Percentiles rank a stretch among this genome's conserved stretches.
phyloP scores from a whole-genome alignment of 2,888 invertebrate species.

The Amblyjoppa proteus region DNA sequence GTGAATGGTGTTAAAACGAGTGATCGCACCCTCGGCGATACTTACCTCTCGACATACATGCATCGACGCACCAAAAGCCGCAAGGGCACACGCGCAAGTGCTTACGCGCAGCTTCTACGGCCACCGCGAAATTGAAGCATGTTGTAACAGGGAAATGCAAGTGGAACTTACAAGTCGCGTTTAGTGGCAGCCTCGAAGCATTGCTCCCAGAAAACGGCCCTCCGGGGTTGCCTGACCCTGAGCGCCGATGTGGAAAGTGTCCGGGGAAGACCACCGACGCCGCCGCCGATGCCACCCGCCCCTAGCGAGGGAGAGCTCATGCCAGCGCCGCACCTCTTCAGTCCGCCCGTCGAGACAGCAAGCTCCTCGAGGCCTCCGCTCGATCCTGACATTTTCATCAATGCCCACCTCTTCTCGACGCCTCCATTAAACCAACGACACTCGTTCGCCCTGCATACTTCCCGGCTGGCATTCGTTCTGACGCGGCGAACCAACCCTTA shows the following conservation, averaged over 20 bases:
- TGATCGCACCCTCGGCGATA: not conserved
- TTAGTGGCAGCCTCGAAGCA: slow-evolving; percentile 91
- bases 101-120: not conserved
- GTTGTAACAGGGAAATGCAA: not conserved
- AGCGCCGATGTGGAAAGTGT: slow-evolving; percentile 93
- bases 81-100: not conserved
- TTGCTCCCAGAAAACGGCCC: slow-evolving; percentile 94
- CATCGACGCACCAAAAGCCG: not conserved
- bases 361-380: slow-evolving; percentile 80
- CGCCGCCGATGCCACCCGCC: slow-evolving; percentile 74
- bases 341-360: slow-evolving; percentile 70
- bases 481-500: slow-evolving; percentile 21
- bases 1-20: not conserved
- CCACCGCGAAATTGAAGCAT: not conserved
- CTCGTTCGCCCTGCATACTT: slow-evolving; percentile 23
- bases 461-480: slow-evolving; percentile 7
- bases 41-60: not conserved
- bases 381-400: slow-evolving; percentile 79
- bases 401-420: slow-evolving; percentile 49
- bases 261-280: slow-evolving; percentile 87
- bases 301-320: slow-evolving; percentile 84
- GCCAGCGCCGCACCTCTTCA: slow-evolving; percentile 85
- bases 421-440: slow-evolving; percentile 35
- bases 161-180: slow-evolving; percentile 89
- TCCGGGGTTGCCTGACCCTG: slow-evolving; percentile 88